phyloP scores from a whole-genome alignment of 30 jellyfish, hydroid and myxozoan species.

The Morbakka virulenta region DNA sequence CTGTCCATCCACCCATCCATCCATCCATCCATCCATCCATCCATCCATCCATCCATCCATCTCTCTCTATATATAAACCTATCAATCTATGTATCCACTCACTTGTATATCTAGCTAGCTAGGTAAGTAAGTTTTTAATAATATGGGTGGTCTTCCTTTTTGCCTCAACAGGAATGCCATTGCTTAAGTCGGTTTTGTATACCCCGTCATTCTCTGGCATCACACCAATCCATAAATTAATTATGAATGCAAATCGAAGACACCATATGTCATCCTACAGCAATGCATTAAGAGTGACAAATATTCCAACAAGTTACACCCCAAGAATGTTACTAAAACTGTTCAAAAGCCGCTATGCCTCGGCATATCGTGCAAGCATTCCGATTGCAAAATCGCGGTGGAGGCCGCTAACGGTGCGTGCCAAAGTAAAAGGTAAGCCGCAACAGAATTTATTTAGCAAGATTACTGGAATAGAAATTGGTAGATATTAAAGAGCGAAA shows the following conservation, averaged over 20 bases:
- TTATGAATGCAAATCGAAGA: conserved; percentile 54
- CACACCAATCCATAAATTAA: conserved; percentile 80
- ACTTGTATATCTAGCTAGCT: no score
- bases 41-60: no score
- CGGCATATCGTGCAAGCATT: conserved; percentile 89
- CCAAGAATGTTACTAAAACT: conserved; percentile 85
- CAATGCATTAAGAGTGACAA: conserved; percentile 69
- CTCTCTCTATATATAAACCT: no score
- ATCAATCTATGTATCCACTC: no score
- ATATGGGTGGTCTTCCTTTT: no score
- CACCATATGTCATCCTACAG: conserved; percentile 50
- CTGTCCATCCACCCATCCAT: no score
- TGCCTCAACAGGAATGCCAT: conserved; percentile 22
- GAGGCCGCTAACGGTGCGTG: conserved; percentile 59
- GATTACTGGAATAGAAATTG: no score
- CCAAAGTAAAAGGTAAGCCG: conserved; percentile 54
- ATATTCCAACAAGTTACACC: conserved; percentile 81
- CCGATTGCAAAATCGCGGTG: conserved; percentile 79
- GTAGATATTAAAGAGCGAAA: no score
- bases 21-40: no score
- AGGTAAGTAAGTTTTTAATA: no score
- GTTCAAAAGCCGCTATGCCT: conserved; percentile 83
- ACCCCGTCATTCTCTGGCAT: conserved; percentile 72
- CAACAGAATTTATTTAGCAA: no score
- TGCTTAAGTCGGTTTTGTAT: conserved; percentile 61